Conservation (phyloP, 2,888 invertebrate genomes). For the Hartigia nigra region DNA sequence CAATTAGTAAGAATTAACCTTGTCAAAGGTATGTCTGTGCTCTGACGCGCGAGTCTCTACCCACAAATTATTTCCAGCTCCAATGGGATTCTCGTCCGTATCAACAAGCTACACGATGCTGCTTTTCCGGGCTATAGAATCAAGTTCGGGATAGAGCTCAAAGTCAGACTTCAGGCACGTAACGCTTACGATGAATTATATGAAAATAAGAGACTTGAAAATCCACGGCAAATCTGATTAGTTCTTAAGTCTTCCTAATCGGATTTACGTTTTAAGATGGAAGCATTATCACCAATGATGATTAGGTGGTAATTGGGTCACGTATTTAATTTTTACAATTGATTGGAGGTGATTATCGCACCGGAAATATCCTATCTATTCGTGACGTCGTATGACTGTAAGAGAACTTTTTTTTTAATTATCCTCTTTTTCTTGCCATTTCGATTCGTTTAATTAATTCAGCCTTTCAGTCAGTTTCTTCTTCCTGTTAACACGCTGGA, state of each 20-base stretch:
- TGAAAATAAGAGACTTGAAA: not conserved
- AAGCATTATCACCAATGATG: not conserved
- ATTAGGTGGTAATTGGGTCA: not conserved
- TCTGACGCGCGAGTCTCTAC: not conserved
- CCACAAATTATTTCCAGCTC: not conserved
- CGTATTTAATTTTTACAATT: not conserved
- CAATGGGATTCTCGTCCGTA: not conserved
- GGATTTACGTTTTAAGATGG: not conserved
- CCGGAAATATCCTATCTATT: not conserved
- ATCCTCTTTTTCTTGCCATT: not conserved
- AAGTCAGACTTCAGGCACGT: not conserved
- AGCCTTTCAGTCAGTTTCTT: not conserved
- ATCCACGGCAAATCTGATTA: not conserved
- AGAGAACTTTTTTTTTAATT: not conserved
- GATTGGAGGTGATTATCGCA: not conserved
- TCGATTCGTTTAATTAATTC: not conserved
- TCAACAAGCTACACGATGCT: not conserved
- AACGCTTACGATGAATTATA: not conserved
- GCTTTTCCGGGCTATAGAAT: not conserved
- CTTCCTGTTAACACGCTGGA: not conserved
- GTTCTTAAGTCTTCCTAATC: not conserved
- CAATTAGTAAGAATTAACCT: constrained; percentile 7
- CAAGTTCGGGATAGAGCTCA: not conserved
- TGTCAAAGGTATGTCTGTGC: not conserved
- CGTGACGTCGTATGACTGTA: not conserved